phyloP scores from a whole-genome alignment of 2,888 invertebrate species.

The Camptogramma bilineatum region DNA sequence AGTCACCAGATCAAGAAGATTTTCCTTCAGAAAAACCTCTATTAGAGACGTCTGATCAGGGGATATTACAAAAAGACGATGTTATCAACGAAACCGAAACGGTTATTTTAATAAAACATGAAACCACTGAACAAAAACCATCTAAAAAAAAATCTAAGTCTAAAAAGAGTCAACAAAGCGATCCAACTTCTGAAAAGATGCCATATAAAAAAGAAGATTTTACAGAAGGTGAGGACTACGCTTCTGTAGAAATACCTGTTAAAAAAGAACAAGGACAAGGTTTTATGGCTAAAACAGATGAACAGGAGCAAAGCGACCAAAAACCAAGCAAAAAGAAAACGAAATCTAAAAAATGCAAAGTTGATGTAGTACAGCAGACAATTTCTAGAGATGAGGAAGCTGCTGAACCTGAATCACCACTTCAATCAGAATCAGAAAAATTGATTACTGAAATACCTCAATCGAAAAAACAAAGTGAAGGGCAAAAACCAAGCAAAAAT shows the following conservation, averaged over 20 bases:
- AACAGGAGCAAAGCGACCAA: not conserved
- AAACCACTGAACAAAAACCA: slow-evolving; percentile 4
- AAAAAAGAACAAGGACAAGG: not conserved
- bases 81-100: not conserved
- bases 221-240: not conserved
- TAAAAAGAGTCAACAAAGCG: not conserved
- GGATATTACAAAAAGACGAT: not conserved
- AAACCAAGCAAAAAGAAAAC: slow-evolving; percentile 11
- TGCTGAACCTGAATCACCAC: not conserved
- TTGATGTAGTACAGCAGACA: not conserved
- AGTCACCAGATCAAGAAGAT: not conserved
- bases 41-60: not conserved
- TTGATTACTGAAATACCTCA: not conserved
- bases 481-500: not conserved
- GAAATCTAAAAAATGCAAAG: slow-evolving; percentile 12
- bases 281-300: not conserved
- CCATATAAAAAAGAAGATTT: not conserved
- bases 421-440: not conserved
- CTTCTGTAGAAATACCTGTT: not conserved
- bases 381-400: not conserved
- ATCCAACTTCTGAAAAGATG: not conserved
- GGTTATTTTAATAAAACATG: not conserved
- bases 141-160: slow-evolving; percentile 6
- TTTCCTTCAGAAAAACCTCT: not conserved
- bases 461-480: not conserved